Base-by-base conservation (phyloP, 2,888 invertebrate genomes). In the Morpho helenor region DNA sequence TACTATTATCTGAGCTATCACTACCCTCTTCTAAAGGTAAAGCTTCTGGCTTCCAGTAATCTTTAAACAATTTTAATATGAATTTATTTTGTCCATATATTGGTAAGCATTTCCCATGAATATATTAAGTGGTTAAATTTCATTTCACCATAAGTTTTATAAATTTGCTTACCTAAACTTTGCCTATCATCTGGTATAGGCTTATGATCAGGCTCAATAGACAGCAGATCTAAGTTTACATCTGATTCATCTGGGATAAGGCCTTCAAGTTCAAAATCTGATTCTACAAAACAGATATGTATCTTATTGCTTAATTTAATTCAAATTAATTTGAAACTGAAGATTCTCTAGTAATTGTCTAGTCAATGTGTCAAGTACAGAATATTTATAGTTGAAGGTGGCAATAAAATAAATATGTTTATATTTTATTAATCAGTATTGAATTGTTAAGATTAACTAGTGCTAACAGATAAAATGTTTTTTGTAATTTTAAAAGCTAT, bases 1-100 rank as follows among this genome's bases (percentile, higher is more conserved):
- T 87, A 68, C 87, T 88, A 62, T 83, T 84, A 23, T 89, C 88
- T 54, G 89, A 90, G 72, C 87, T 88, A 62, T 90, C 89, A 79
- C 87, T 88, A 55, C 69, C 77, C 68, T 89, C 89, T 65, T 82
- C 88, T 57, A 84, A 68, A n/a, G 82, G 80, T 43, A 84, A 58
- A 68, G 88, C 88, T 62, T 83, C 79, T 62, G 89, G 89, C 73
- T 87, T 86, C 87, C 87, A 90, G 67, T 78, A 86, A 74, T 89
- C 89, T 90, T 65, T 6, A 73, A 75, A 63, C 53, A 31, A 31
- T 31, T 31, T 31, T 31, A 31, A 31, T 31, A 31, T 31, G 31
- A 31, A 31, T 48, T 31, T 54, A 39, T 7, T 48, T 45, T 49
- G 1, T 9, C 9, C 43, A 43, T 4, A n/a, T 43, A 9, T 43